A percentile compares a stretch with the other conserved stretches of the same genome.
Evolutionary conservation across 2,797 vertebrate genomes (phyloP).

Genomic region (Sciaenops ocellatus): DNA sequence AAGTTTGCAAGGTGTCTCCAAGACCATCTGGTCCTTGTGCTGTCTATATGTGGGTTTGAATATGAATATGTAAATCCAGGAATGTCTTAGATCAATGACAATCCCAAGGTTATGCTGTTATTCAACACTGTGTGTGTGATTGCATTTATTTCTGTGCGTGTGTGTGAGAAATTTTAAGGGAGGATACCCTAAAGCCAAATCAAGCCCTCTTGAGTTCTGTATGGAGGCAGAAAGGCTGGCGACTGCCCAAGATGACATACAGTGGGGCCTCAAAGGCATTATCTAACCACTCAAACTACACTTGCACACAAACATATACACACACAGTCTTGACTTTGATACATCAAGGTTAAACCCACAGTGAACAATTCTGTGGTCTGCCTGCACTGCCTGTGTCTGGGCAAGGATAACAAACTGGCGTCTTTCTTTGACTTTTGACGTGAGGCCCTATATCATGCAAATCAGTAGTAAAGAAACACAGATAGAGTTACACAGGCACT

Average conservation of each 20-base stretch:
- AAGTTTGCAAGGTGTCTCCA: conserved; percentile 16
- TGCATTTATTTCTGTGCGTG: conserved; percentile 11
- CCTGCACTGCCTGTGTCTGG: conserved; percentile 51
- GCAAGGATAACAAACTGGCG: conserved; percentile 55
- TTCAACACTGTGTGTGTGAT: conserved; percentile 13
- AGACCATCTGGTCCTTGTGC: conserved; percentile 46
- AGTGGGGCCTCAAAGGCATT: conserved; percentile 60
- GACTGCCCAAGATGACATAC: conserved; percentile 55
- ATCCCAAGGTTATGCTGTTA: conserved; percentile 48
- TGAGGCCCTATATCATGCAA: conserved; percentile 39
- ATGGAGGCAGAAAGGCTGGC: conserved; percentile 69
- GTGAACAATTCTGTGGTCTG: conserved; percentile 51
- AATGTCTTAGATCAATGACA: conserved; percentile 23
- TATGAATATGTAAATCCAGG: conserved; percentile 52
- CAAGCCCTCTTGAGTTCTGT: conserved; percentile 61
- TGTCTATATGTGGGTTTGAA: conserved; percentile 11
- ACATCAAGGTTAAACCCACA: conserved; percentile 62
- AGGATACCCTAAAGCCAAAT: conserved; percentile 63
- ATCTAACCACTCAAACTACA: conserved; percentile 67
- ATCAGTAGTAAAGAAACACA: conserved; percentile 38
- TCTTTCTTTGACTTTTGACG: conserved; percentile 35
- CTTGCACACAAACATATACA: conserved; percentile 26
- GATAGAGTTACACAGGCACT: conserved; percentile 36
- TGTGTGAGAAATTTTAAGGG: conserved; percentile 29
- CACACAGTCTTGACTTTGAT: conserved; percentile 56